Percentiles rank a stretch among this genome's conserved stretches.
Evolutionary conservation across 2,797 vertebrate species (phyloP).

Genomic region (Discoglossus pictus): DNA sequence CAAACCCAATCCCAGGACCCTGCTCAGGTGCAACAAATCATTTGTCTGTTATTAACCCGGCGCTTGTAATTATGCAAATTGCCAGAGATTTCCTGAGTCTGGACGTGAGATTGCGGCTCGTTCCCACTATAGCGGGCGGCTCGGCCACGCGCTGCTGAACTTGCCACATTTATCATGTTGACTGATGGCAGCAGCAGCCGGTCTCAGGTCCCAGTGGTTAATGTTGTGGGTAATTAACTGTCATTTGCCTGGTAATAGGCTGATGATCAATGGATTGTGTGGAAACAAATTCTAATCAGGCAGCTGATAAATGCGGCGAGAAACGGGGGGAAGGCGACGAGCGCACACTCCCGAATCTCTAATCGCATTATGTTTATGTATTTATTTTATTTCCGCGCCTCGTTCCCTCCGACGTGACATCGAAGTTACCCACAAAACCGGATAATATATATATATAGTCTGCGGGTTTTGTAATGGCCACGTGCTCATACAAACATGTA

Average conservation of each 20-base stretch:
- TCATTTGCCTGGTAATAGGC: constrained; percentile 99
- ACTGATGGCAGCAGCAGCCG: constrained; percentile 97
- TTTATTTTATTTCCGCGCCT: no score
- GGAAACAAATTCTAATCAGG: constrained; percentile 99
- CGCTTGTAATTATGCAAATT: constrained; percentile 99
- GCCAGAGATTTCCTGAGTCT: constrained; percentile 95
- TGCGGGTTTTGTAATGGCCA: no score
- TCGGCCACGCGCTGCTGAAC: constrained; percentile 96
- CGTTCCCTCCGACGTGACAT: no score
- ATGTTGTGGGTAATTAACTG: constrained; percentile 99
- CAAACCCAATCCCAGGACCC: constrained; percentile 79
- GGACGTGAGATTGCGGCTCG: constrained; percentile 94
- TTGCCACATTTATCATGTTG: constrained; percentile 99
- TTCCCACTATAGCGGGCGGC: constrained; percentile 87
- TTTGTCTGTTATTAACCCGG: constrained; percentile 99
- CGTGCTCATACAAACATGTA: no score
- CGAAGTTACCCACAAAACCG: no score
- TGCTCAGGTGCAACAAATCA: constrained; percentile 97
- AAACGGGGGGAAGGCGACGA: no score
- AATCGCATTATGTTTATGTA: no score
- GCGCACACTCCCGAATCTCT: no score
- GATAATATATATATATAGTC: no score
- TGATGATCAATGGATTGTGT: constrained; percentile 99
- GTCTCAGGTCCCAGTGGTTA: constrained; percentile 98
- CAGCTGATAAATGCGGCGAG: constrained; percentile 92